Percentiles rank a stretch among this genome's conserved stretches.
Conservation (phyloP, 1,140 invertebrate genomes). For the Pogonomyrmex californicus region DNA sequence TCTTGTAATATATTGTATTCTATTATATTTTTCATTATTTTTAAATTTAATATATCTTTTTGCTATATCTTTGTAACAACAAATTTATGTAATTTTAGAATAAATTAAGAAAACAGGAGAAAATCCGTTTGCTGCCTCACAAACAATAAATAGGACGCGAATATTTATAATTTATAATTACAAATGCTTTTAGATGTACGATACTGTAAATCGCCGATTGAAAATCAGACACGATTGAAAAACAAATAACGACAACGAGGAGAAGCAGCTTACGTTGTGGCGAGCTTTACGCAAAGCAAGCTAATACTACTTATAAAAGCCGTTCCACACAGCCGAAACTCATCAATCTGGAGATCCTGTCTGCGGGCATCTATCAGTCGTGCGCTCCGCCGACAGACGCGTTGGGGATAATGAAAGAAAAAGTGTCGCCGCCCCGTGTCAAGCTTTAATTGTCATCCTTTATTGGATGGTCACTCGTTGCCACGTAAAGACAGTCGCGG, state of each 20-base stretch:
- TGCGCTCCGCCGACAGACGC: not conserved
- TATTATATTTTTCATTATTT: not conserved
- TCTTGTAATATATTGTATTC: not conserved
- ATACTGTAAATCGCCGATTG: not conserved
- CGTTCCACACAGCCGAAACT: slow-evolving; percentile 16
- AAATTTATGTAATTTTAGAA: not conserved
- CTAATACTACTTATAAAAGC: slow-evolving; percentile 48
- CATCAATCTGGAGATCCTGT: slow-evolving; percentile 48
- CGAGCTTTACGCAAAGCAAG: slow-evolving; percentile 11
- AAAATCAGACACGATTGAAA: not conserved
- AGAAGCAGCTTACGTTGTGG: not conserved
- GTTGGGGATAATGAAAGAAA: slow-evolving; percentile 42
- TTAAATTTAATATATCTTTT: not conserved
- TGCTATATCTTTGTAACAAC: not conserved
- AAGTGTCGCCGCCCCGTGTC: slow-evolving; percentile 43
- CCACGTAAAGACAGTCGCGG: slow-evolving; percentile 3
- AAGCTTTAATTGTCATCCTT: slow-evolving; percentile 56
- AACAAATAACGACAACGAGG: not conserved
- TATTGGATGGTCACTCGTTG: slow-evolving; percentile 53
- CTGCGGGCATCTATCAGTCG: slow-evolving; percentile 28
- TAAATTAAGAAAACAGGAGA: no score
- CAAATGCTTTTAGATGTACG: not conserved
- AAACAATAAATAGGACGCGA: no score
- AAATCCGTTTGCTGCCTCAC: no score
- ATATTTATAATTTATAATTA: not conserved